These are phyloP conservation scores for Conops quadrifasciatus DNA, from an alignment of 2,888 invertebrate genomes.

Conservation along the genomic window DNA sequence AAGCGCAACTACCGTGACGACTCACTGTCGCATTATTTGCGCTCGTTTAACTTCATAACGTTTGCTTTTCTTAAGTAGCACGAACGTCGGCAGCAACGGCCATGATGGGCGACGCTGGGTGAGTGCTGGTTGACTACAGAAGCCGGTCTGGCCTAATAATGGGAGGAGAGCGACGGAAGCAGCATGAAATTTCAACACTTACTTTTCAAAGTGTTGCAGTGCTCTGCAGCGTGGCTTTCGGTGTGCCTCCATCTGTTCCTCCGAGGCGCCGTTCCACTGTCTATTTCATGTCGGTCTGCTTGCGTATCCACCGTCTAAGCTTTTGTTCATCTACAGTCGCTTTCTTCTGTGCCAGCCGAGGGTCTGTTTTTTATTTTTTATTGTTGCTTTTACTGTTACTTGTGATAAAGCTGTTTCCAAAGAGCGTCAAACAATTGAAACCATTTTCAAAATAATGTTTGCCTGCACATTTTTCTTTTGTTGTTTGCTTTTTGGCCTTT, in stretches of 20 bases:
- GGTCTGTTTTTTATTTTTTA: too few relatives aligned
- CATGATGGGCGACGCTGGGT: constrained; percentile 2
- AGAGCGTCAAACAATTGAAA: not conserved
- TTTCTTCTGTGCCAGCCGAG: not conserved
- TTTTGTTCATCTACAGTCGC: not conserved
- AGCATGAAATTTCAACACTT: not conserved
- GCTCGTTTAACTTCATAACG: constrained; percentile 29
- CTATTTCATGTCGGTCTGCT: not conserved
- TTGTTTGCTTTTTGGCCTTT: too few relatives aligned
- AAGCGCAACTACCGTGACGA: not conserved
- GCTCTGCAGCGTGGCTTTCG: not conserved
- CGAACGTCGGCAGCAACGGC: not conserved
- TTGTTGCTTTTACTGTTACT: not conserved
- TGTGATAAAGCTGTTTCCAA: not conserved
- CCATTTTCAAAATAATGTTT: not conserved
- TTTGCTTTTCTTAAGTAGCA: constrained; percentile 22
- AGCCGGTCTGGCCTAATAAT: not conserved
- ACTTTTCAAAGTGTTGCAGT: not conserved
- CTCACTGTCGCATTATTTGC: constrained; percentile 23
- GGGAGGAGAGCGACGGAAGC: not conserved
- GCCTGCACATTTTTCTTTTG: not conserved
- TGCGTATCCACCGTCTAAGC: not conserved
- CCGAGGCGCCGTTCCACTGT: not conserved
- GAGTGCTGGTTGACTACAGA: not conserved
- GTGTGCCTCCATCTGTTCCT: not conserved